A percentile compares a stretch with the other conserved stretches of the same genome.
phyloP scores from a whole-genome alignment of 2,888 invertebrate species.

The Orthonychiurus folsomi region DNA sequence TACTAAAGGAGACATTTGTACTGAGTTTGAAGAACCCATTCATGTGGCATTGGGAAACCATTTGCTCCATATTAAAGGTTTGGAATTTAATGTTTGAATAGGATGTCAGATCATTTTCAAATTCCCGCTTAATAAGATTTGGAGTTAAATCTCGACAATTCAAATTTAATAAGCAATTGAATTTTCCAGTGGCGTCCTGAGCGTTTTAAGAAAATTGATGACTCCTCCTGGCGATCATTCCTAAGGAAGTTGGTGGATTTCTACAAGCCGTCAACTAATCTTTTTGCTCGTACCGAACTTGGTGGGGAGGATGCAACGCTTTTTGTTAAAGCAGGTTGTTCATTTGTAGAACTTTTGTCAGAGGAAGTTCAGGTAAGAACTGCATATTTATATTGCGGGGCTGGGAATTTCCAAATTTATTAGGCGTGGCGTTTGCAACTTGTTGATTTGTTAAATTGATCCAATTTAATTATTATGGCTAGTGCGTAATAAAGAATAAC shows the following conservation, averaged over 20 bases:
- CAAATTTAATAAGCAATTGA: too few relatives aligned
- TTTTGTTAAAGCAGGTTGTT: conserved; percentile 48
- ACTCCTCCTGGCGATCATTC: conserved; percentile 58
- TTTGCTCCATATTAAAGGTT: conserved; percentile 72
- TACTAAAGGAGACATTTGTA: conserved; percentile 73
- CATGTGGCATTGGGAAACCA: conserved; percentile 89
- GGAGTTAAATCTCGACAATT: conserved; percentile 8
- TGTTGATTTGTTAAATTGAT: too few relatives aligned
- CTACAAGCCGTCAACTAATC: conserved; percentile 76
- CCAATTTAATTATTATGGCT: too few relatives aligned
- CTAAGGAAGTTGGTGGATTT: conserved; percentile 70
- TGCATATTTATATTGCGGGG: not conserved
- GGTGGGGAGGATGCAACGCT: conserved; percentile 47
- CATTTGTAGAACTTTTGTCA: conserved; percentile 65
- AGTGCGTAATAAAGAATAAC: too few relatives aligned
- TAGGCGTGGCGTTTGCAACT: not conserved
- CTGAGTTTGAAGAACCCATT: conserved; percentile 67
- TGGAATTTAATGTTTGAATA: too few relatives aligned
- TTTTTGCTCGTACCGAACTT: conserved; percentile 75
- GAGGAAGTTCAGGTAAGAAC: conserved; percentile 54
- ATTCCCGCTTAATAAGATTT: conserved; percentile 1
- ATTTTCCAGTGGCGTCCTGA: conserved; percentile 48
- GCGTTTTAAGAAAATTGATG: conserved; percentile 54
- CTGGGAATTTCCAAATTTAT: not conserved
- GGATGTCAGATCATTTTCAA: too few relatives aligned